A percentile compares a stretch with the other conserved stretches of the same genome.
Evolutionary conservation across 2,888 invertebrate species (phyloP).

Genomic region (Ornithoptera priamus): DNA sequence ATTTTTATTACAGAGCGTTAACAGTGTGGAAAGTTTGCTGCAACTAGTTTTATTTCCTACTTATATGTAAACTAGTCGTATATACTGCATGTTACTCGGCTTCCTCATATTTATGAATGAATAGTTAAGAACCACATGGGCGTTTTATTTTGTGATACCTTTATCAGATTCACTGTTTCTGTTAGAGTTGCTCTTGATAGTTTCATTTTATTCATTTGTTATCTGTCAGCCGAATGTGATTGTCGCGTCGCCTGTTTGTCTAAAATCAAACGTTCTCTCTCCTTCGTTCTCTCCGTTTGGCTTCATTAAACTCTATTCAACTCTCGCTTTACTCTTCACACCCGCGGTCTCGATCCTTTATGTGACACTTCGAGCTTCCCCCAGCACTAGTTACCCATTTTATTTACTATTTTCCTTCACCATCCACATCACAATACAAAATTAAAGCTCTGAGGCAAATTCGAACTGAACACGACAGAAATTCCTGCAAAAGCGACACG

Average conservation of each 20-base stretch:
- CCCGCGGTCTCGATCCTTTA: conserved; percentile 63
- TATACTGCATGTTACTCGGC: conserved; percentile 67
- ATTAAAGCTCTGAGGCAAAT: conserved; percentile 48
- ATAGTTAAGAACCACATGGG: conserved; percentile 66
- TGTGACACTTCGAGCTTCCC: conserved; percentile 72
- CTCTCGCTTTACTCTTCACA: conserved; percentile 67
- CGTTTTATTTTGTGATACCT: conserved; percentile 81
- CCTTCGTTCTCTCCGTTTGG: conserved; percentile 48
- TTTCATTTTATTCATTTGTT: conserved; percentile 75
- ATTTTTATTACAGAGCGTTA: conserved; percentile 14
- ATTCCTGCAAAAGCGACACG: conserved; percentile 50
- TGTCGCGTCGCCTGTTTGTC: conserved; percentile 70
- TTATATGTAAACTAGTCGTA: conserved; percentile 52
- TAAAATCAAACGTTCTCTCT: conserved; percentile 55
- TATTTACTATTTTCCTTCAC: conserved; percentile 47
- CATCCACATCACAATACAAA: conserved; percentile 51
- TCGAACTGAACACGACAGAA: conserved; percentile 63
- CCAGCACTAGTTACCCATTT: conserved; percentile 61
- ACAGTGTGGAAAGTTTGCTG: conserved; percentile 52
- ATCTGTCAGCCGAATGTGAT: conserved; percentile 69
- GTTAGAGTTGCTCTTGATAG: conserved; percentile 78
- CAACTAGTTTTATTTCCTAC: conserved; percentile 47
- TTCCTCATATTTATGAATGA: conserved; percentile 62
- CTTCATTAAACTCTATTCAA: conserved; percentile 63
- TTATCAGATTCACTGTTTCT: conserved; percentile 78